Evolutionary conservation across 2,797 vertebrate species (phyloP).

Genomic region (Betta splendens): DNA sequence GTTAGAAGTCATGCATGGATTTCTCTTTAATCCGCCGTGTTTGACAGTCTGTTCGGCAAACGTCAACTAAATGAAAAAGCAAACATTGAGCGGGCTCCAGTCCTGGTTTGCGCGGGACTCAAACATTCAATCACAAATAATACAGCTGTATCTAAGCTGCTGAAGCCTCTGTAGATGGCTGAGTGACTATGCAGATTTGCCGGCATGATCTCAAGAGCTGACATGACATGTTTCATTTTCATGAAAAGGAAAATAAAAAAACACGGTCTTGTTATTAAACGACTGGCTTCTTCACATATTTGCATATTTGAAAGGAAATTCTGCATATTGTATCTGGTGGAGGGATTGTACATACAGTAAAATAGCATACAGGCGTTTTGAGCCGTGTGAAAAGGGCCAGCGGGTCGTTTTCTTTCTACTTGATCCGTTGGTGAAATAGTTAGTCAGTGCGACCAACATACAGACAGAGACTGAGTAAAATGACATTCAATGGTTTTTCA

Average conservation of each 20-base stretch:
- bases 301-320: not conserved
- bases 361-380: slow-evolving; percentile 33
- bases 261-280: slow-evolving; percentile 30
- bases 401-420: not conserved
- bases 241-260: not conserved
- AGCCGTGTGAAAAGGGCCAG: slow-evolving; percentile 24
- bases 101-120: slow-evolving; percentile 56
- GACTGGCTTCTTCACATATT: slow-evolving; percentile 34
- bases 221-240: slow-evolving; percentile 47
- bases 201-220: slow-evolving; percentile 61
- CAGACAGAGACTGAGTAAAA: not conserved
- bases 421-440: slow-evolving; percentile 8
- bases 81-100: slow-evolving; percentile 59
- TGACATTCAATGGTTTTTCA: not conserved
- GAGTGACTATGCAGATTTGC: slow-evolving; percentile 69
- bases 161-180: slow-evolving; percentile 53
- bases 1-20: slow-evolving; percentile 58
- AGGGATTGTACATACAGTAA: slow-evolving; percentile 19
- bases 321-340: slow-evolving; percentile 5
- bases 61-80: slow-evolving; percentile 64
- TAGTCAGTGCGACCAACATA: not conserved
- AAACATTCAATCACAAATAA: slow-evolving; percentile 70
- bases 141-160: slow-evolving; percentile 66
- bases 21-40: slow-evolving; percentile 65
- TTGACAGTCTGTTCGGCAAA: slow-evolving; percentile 67